Evolutionary conservation across 2,113 vertebrate species (phyloP).

Genomic region (Tor tambroides): DNA sequence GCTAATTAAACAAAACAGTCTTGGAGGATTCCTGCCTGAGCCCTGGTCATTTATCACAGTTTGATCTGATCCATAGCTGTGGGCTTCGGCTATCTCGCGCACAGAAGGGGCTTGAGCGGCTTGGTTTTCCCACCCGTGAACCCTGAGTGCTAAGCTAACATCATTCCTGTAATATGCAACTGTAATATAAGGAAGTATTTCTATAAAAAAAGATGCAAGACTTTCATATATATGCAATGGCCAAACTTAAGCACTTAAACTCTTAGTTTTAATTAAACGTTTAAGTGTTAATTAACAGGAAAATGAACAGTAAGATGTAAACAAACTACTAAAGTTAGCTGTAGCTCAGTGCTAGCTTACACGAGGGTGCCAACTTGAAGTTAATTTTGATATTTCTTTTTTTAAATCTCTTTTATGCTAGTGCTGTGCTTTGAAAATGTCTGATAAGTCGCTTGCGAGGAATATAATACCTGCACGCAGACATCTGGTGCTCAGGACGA

Average conservation of each 20-base stretch:
- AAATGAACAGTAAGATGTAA: neutral
- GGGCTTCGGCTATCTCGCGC: conserved; percentile 32
- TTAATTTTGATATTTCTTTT: conserved; percentile 1
- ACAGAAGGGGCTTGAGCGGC: neutral
- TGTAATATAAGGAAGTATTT: neutral
- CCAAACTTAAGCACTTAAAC: neutral
- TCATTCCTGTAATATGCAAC: neutral
- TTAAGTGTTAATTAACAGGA: neutral
- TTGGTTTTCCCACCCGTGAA: neutral
- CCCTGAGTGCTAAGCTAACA: conserved; percentile 19
- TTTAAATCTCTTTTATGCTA: neutral
- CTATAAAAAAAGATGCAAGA: neutral
- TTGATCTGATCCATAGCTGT: conserved; percentile 52
- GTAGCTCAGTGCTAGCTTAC: neutral
- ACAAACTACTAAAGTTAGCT: neutral
- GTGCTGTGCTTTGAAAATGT: neutral
- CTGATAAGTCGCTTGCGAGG: conserved; percentile 2
- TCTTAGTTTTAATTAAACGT: neutral
- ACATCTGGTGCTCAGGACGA: neutral
- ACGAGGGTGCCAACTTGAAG: neutral
- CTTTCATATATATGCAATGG: neutral
- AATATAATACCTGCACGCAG: neutral
- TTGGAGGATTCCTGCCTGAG: conserved; percentile 60
- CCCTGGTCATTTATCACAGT: conserved; percentile 69
- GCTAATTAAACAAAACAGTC: conserved; percentile 72